These are phyloP conservation scores for Tromatobia lineatoria DNA, from an alignment of 2,888 invertebrate genomes.

Conservation along the genomic window DNA sequence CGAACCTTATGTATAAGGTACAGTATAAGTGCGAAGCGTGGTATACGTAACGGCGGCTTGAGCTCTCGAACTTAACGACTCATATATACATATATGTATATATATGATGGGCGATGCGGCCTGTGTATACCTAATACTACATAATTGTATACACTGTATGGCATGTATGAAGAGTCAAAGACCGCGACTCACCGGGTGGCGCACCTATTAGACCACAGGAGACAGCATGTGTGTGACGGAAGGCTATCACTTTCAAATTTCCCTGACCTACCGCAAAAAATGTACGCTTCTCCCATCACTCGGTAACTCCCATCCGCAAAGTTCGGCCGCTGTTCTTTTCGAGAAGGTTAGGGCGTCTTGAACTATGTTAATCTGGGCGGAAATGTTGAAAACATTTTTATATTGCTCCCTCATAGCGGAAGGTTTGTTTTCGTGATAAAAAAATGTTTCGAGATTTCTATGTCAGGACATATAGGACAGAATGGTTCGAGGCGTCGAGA, in stretches of 20 bases:
- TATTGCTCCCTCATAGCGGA: too few relatives aligned
- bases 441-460: too few relatives aligned
- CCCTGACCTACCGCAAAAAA: constrained; percentile 69
- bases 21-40: constrained; percentile 30
- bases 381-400: too few relatives aligned
- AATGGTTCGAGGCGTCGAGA: too few relatives aligned
- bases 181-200: constrained; percentile 31
- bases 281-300: constrained; percentile 45
- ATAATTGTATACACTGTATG: constrained; percentile 20
- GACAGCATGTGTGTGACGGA: constrained; percentile 38
- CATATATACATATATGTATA: neutral
- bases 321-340: constrained; percentile 7
- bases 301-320: constrained; percentile 15
- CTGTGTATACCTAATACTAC: constrained; percentile 9
- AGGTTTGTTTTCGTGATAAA: too few relatives aligned
- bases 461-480: too few relatives aligned
- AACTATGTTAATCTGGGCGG: too few relatives aligned
- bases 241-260: constrained; percentile 70
- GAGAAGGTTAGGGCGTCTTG: neutral
- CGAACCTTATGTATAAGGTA: neutral
- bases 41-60: constrained; percentile 25
- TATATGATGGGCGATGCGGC: neutral
- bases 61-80: constrained; percentile 15
- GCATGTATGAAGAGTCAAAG: constrained; percentile 40
- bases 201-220: constrained; percentile 49